Percentiles rank a stretch among this genome's conserved stretches.
phyloP scores from a whole-genome alignment of 2,888 invertebrate species.

The Phrixothrix hirtus region DNA sequence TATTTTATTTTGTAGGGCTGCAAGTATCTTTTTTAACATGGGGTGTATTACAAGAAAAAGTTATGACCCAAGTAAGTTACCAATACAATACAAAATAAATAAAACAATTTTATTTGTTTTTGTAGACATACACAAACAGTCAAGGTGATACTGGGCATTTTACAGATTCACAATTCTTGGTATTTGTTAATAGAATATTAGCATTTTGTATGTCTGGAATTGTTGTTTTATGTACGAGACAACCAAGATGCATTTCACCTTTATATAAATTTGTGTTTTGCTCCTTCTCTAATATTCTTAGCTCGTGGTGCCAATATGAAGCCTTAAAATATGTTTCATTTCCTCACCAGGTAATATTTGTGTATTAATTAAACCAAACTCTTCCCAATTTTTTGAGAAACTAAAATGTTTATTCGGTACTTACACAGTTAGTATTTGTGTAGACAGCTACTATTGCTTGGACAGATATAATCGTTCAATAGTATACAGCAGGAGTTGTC shows the following conservation, averaged over 20 bases:
- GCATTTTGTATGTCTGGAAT: slow-evolving; percentile 75
- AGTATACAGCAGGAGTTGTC: too few species aligned
- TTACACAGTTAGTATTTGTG: too few species aligned
- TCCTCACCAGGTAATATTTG: slow-evolving; percentile 91
- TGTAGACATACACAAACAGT: slow-evolving; percentile 65
- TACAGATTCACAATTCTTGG: slow-evolving; percentile 94
- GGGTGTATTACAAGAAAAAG: slow-evolving; percentile 97
- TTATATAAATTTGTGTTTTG: slow-evolving; percentile 94
- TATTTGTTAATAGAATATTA: slow-evolving; percentile 90
- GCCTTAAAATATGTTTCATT: slow-evolving; percentile 98
- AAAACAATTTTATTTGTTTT: slow-evolving; percentile 5
- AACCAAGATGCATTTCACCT: slow-evolving; percentile 78
- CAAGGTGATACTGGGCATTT: slow-evolving; percentile 72
- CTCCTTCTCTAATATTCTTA: slow-evolving; percentile 95
- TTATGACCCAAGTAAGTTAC: slow-evolving; percentile 81
- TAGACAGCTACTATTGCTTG: too few species aligned
- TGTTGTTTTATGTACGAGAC: slow-evolving; percentile 65
- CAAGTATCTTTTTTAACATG: slow-evolving; percentile 91
- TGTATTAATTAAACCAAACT: too few species aligned
- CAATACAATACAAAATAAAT: neutral
- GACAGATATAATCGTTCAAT: too few species aligned
- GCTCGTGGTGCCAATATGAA: slow-evolving; percentile 99
- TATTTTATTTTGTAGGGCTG: slow-evolving; percentile 84
- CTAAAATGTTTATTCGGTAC: too few species aligned
- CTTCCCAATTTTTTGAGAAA: too few species aligned